Evolutionary conservation across 2,113 vertebrate genomes (phyloP), one percentile per base, ranked within the genome.

Genomic region (Heliornis fulica): DNA sequence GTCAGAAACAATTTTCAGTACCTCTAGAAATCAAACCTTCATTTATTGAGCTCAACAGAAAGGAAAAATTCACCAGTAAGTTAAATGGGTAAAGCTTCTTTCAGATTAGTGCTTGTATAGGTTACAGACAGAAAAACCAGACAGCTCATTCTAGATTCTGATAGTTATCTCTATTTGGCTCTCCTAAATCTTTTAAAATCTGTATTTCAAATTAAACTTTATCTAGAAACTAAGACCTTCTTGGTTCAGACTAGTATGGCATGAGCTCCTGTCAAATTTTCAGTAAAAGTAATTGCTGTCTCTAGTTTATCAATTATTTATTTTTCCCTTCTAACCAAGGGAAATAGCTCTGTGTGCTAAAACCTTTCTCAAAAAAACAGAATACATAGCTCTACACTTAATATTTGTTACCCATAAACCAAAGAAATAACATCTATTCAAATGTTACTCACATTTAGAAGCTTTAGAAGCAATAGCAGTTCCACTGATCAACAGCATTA

Each of bases 1-100:
- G 15, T 48, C 50, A 94, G 70, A 94, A 93, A 86, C 19, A 80
- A 45, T 18, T 45, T 93, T 80, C 51, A 91, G 46, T 77, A 75
- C 13, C 21, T 43, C 38, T 68, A 65, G 13, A 48, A 71, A 50
- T 50, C 25, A 64, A 74, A 88, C 12, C 20, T 93, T 60, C 21
- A 68, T 77, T 91, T 89, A 48, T 0, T 4, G 2, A 68, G 8
- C 36, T 83, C 38, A 36, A 66, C 4, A 82, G 13, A 40, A 12
- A 71, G 25, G 14, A 57, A 89, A 75, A 92, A 43, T 10, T 41
- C 6, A 1, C 19, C 70, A 75, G 45, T 20, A 41, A 56, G 3
- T 25, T 60, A 32, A 75, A 80, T 10, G 5, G 18, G 7, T 38
- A 61, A 84, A 80, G 59, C 5, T 16, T 68, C 34, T 82, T 83